These are phyloP conservation scores for Ethmia dodecea DNA, from an alignment of 2,888 invertebrate genomes.

Conservation along the genomic window DNA sequence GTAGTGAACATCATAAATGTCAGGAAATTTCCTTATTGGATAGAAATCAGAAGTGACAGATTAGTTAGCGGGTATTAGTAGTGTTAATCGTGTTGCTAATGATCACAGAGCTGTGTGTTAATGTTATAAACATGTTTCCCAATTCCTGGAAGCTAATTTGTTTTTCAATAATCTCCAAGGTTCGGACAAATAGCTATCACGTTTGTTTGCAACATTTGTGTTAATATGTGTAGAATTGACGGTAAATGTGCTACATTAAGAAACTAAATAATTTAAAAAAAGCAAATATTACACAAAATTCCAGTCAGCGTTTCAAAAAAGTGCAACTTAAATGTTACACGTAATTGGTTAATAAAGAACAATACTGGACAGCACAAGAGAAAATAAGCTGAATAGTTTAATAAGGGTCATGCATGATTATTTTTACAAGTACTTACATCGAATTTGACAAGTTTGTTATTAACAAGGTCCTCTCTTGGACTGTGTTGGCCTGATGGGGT, in stretches of 20 bases:
- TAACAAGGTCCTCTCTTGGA: conserved; percentile 61
- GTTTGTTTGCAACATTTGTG: too few relatives aligned
- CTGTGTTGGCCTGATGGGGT: conserved; percentile 60
- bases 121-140: conserved; percentile 24
- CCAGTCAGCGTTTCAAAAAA: too few relatives aligned
- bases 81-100: conserved; percentile 49
- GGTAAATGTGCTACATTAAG: too few relatives aligned
- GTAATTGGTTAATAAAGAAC: conserved; percentile 7
- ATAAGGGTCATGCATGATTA: conserved; percentile 18
- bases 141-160: conserved; percentile 8
- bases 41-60: conserved; percentile 21
- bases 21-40: background rate
- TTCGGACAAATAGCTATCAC: too few relatives aligned
- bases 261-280: too few relatives aligned
- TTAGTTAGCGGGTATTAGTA: conserved; percentile 50
- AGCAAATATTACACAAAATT: too few relatives aligned
- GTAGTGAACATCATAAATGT: too few relatives aligned
- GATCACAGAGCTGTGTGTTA: conserved; percentile 51
- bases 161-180: too few relatives aligned
- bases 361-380: conserved; percentile 25
- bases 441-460: conserved; percentile 73
- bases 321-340: too few relatives aligned
- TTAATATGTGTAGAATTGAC: too few relatives aligned
- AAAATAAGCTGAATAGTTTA: conserved; percentile 26
- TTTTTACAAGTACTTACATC: conserved; percentile 64